Evolutionary conservation across 1,140 invertebrate species (phyloP), one percentile per base, ranked within the genome.

Genomic region (Stenopsyche tienmushanensis): DNA sequence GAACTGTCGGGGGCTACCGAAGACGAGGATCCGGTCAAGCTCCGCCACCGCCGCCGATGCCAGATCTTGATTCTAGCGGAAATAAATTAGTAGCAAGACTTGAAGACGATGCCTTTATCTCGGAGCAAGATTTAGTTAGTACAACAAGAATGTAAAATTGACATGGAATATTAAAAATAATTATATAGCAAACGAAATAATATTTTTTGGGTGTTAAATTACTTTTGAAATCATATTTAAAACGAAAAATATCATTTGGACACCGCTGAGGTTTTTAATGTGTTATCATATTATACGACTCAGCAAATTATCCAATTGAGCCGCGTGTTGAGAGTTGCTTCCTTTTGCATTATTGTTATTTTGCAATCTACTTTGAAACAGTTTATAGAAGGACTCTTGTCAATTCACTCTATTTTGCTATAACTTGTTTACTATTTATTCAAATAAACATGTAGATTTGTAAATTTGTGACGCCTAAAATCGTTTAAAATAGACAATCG

Each of bases 101-200:
- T 0, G 79, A 81, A 65, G 79, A 81, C 71, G 79, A 81, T 64
- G 78, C 79, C 41, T 81, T 81, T 72, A 80, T 81, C 53, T 81
- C 79, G 2, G 79, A 81, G 64, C 79, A 81, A 68, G 79, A 81
- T 69, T 70, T 81, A 75, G 79, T 80, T 7, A 72, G 76, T 55
- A 21, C n/a, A n/a, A n/a, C n/a, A n/a, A n/a, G n/a, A n/a, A n/a
- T n/a, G n/a, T n/a, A n/a, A n/a, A n/a, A n/a, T n/a, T n/a, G n/a
- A n/a, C n/a, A n/a, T n/a, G n/a, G n/a, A n/a, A n/a, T n/a, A n/a
- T n/a, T n/a, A n/a, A n/a, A n/a, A n/a, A n/a, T n/a, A n/a, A n/a
- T n/a, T n/a, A n/a, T n/a, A n/a, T n/a, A n/a, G n/a, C n/a, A n/a
- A n/a, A n/a, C n/a, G n/a, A n/a, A n/a, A n/a, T 17, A 47, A 47